phyloP scores from a whole-genome alignment of 2,888 invertebrate species.

The Meliscaeva auricollis region DNA sequence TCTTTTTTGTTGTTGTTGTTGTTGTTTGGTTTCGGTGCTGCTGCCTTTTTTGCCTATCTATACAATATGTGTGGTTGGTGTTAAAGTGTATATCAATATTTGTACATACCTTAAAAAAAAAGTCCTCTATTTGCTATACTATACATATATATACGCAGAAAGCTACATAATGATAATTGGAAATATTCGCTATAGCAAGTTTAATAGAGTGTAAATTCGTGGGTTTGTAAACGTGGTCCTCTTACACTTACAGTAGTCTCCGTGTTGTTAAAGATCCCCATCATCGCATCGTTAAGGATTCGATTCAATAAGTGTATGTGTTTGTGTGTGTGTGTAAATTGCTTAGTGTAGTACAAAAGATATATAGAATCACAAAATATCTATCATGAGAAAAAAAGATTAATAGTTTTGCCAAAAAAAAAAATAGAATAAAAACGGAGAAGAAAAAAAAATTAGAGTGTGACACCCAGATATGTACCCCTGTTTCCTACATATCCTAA shows the following conservation, averaged over 20 bases:
- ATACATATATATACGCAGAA: background rate
- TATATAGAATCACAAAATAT: no score
- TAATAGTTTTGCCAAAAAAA: constrained; percentile 27
- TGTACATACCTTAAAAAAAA: background rate
- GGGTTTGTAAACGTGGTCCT: constrained; percentile 49
- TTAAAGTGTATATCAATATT: constrained; percentile 36
- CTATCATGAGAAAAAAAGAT: constrained; percentile 27
- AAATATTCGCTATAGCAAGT: constrained; percentile 45
- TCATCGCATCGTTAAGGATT: no score
- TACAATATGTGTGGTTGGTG: constrained; percentile 47
- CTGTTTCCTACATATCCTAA: constrained; percentile 18
- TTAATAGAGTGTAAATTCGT: constrained; percentile 54
- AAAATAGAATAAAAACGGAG: background rate
- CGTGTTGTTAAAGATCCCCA: no score
- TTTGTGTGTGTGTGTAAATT: constrained; percentile 14
- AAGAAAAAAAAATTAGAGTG: constrained; percentile 7
- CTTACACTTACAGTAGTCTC: background rate
- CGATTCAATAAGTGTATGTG: constrained; percentile 5
- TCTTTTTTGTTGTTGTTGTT: constrained; percentile 5
- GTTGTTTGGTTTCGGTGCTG: background rate
- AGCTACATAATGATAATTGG: constrained; percentile 34
- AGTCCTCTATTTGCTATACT: constrained; percentile 36
- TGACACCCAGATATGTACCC: constrained; percentile 40
- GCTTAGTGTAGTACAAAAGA: constrained; percentile 18
- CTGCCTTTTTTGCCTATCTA: background rate